Base-by-base conservation (phyloP, 2,888 invertebrate species). In the Lochmaea crataegi region DNA sequence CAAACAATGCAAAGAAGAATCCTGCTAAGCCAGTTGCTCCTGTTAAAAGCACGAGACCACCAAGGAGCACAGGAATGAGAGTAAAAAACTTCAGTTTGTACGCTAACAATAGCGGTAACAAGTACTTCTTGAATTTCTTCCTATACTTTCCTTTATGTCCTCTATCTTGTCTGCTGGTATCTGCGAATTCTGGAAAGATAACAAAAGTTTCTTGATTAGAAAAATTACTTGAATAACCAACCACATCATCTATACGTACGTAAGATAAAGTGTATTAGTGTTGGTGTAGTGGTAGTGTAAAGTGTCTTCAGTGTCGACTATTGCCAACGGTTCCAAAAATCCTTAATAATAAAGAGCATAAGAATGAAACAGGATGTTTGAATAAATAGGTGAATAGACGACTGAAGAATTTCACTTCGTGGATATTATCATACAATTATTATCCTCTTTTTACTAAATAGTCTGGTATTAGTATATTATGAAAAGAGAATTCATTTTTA, bases 1-100 rank as follows among this genome's bases (percentile, higher is more conserved):
- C 93, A 82, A 96, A 95, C 14, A 96, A 87, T 0, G 95, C 94
- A 84, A 95, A 96, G 89, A 96, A 96, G 87, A 96, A 95, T 77
- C 95, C 95, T 22, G 94, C 95, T 73, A 95, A 85, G 18, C 94
- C 94, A 0, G 95, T 94, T 0, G 94, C 92, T 74, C 94, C 94
- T 5, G 93, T 91, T 65, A 96, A 85, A 10, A 96, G 87, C 1
- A 94, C 87, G 26, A 95, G 85, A 6, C 91, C 91, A 67, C 94
- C 93, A 77, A 95, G 89, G 84, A 95, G 85, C 0, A 94, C 89
- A 0, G 95, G 95, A 53, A 95, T 90, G 68, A 95, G 84, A 1
- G 94, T 91, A 80, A 95, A 90, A 85, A 93, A 94, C 85, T 95
- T 95, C 83, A 96, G 86, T 85, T 95, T 95, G 86, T 95, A 95